These are phyloP conservation scores for Beris morrisii DNA, from an alignment of 2,888 invertebrate species.

Conservation along the genomic window DNA sequence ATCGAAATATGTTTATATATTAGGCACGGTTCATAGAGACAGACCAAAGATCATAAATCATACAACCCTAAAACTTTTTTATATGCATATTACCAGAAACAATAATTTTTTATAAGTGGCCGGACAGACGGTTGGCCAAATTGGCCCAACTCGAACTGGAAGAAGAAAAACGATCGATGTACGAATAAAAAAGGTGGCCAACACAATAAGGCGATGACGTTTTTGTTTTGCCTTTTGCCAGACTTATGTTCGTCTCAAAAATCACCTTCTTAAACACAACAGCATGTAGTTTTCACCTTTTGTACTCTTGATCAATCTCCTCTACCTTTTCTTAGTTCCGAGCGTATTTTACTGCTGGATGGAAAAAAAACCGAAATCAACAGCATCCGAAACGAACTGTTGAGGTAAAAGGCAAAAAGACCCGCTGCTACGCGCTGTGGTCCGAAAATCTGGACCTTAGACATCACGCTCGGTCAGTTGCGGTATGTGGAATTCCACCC, in stretches of 20 bases:
- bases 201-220: slow-evolving; percentile 31
- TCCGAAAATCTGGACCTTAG: slow-evolving; percentile 3
- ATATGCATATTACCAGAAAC: slow-evolving; percentile 38
- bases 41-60: slow-evolving; percentile 38
- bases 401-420: slow-evolving; percentile 21
- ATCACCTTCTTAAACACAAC: slow-evolving; percentile 13
- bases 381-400: background rate
- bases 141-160: slow-evolving; percentile 22
- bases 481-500: slow-evolving; percentile 36
- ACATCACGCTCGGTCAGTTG: slow-evolving; percentile 20
- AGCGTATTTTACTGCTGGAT: no score
- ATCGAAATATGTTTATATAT: slow-evolving; percentile 28
- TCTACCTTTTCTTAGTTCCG: slow-evolving; percentile 13
- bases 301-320: slow-evolving; percentile 3
- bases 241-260: no score
- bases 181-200: background rate
- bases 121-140: slow-evolving; percentile 32
- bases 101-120: slow-evolving; percentile 16
- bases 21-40: slow-evolving; percentile 34
- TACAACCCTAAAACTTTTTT: slow-evolving; percentile 34
- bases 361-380: no score
- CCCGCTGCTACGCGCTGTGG: slow-evolving; percentile 2
- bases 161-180: slow-evolving; percentile 2
- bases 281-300: slow-evolving; percentile 14
- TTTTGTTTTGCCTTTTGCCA: slow-evolving; percentile 29